phyloP scores from a whole-genome alignment of 2,797 vertebrate genomes.

The Spinibarbus caldwelli region DNA sequence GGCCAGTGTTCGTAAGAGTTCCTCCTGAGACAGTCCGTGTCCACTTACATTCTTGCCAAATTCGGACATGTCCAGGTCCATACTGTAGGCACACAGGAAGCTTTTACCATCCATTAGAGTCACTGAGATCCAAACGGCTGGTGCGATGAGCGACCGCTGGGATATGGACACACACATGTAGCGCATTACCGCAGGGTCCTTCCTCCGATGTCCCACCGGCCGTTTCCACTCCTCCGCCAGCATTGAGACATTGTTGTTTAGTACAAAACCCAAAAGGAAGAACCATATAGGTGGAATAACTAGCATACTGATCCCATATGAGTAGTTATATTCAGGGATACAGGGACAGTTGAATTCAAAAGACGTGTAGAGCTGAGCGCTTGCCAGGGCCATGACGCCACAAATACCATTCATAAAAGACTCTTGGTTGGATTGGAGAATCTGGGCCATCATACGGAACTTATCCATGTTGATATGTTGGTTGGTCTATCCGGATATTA shows the following conservation, averaged over 20 bases:
- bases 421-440: constrained; percentile 98
- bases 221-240: constrained; percentile 93
- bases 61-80: constrained; percentile 79
- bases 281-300: constrained; percentile 89
- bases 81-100: constrained; percentile 93
- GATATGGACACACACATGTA: constrained; percentile 96
- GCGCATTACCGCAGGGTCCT: constrained; percentile 87
- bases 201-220: constrained; percentile 82
- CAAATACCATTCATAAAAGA: constrained; percentile 98
- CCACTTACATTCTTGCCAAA: constrained; percentile 81
- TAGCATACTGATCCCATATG: constrained; percentile 89
- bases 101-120: constrained; percentile 94
- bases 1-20: constrained; percentile 82
- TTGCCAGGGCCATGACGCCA: constrained; percentile 94
- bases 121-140: constrained; percentile 91
- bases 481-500: constrained; percentile 25
- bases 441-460: constrained; percentile 98
- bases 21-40: constrained; percentile 71
- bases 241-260: constrained; percentile 97
- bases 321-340: constrained; percentile 88
- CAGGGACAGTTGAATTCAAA: constrained; percentile 98
- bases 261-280: constrained; percentile 91
- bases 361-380: constrained; percentile 92
- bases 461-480: constrained; percentile 87
- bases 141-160: constrained; percentile 91